Base-by-base conservation (phyloP, 2,113 vertebrate genomes). In the Dipodomys ordii region DNA sequence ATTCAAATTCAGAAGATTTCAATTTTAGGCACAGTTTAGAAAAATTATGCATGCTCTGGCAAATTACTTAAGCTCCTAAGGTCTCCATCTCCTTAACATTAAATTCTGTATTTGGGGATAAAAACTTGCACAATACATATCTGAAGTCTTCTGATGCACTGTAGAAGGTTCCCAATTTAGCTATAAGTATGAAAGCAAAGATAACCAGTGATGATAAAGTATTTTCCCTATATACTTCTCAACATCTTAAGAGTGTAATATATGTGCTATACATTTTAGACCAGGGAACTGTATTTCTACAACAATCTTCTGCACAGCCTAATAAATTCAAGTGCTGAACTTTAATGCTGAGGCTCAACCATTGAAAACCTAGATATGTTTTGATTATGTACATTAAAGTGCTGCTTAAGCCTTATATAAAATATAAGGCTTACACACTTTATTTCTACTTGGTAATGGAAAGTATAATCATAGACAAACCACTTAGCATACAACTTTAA, bases 381-480 rank as follows among this genome's bases (percentile, higher is more conserved):
- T 92, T 88, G 8, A 92, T 87, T 92, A 30, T 2, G 74, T 30
- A 53, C 49, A 83, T 72, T 62, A 20, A 73, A 80, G 12, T 74
- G 3, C 39, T 93, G 39, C n/a, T 68, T 79, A 79, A 94, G 35
- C 22, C 68, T 87, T 73, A 57, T 12, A 67, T 78, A 84, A 94
- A 89, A 94, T 73, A 12, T 11, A 92, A 91, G 68, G 91, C 64
- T 71, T 92, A 32, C 35, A 81, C 62, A 72, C 78, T 92, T 88
- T 89, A 91, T 62, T 92, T 96, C 28, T 91, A 83, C 32, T 91
- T 91, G 32, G 73, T 92, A 92, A 73, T 71, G 20, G n/a, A 49
- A n/a, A 39, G 44, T 91, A 73, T 76, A 72, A 93, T 78, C 89
- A 93, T 81, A 94, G 77, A 94, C 23, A 95, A 94, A 80, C 9